Conservation (phyloP, 2,888 invertebrate genomes). For the Dryomyza anilis region DNA sequence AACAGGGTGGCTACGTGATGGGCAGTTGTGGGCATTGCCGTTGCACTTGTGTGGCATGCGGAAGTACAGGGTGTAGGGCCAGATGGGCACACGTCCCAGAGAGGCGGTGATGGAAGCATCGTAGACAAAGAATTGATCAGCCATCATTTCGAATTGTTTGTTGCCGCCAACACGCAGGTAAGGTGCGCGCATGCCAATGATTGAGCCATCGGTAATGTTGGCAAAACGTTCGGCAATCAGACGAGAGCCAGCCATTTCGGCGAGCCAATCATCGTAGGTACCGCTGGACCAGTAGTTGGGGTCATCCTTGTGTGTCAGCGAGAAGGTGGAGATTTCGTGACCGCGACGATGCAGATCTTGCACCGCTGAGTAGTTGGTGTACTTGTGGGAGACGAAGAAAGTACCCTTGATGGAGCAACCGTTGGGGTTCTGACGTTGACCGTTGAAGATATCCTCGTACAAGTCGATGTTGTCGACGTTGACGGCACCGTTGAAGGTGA, state of each 20-base stretch:
- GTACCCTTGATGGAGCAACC: conserved; percentile 88
- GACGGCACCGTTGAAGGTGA: conserved; percentile 90
- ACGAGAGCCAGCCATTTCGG: conserved; percentile 91
- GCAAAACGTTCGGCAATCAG: conserved; percentile 87
- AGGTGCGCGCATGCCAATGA: conserved; percentile 87
- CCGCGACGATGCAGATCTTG: conserved; percentile 88
- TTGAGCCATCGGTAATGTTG: conserved; percentile 89
- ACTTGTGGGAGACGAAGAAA: conserved; percentile 91
- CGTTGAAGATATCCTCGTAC: conserved; percentile 88
- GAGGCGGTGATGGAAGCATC: conserved; percentile 94
- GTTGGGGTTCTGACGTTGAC: conserved; percentile 83
- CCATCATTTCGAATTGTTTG: conserved; percentile 97
- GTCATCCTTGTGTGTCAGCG: conserved; percentile 89
- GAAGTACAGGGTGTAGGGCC: conserved; percentile 98
- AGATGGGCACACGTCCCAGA: conserved; percentile 85
- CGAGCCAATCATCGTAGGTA: conserved; percentile 88
- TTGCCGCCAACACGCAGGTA: conserved; percentile 91
- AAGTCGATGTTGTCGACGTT: conserved; percentile 92
- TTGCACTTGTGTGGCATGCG: conserved; percentile 95
- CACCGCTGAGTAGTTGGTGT: conserved; percentile 87
- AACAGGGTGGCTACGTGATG: conserved; percentile 86
- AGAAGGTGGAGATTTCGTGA: conserved; percentile 91
- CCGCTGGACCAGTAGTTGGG: conserved; percentile 89
- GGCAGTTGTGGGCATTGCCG: conserved; percentile 92
- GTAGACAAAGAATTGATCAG: conserved; percentile 91